phyloP scores from a whole-genome alignment of 2,113 vertebrate genomes.

The Silurus meridionalis region DNA sequence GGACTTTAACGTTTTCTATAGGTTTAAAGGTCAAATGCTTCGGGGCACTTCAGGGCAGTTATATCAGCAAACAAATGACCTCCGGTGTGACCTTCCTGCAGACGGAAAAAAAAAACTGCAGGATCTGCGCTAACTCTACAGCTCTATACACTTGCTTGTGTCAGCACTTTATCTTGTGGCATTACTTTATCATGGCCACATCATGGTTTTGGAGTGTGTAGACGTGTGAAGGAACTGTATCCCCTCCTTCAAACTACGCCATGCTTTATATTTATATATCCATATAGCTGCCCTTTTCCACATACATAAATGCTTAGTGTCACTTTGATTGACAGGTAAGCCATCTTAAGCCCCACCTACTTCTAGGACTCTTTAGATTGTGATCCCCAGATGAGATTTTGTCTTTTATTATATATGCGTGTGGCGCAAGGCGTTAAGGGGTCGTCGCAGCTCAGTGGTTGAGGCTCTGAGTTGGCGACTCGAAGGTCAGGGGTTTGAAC shows the following conservation, averaged over 20 bases:
- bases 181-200: too few species aligned
- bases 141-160: background rate
- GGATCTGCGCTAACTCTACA: background rate
- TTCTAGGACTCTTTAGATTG: background rate
- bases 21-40: slow-evolving; percentile 28
- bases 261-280: too few species aligned
- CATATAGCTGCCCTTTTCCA: background rate
- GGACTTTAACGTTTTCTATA: background rate
- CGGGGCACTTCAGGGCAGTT: slow-evolving; percentile 3
- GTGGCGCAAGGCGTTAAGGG: too few species aligned
- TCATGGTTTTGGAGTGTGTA: too few species aligned
- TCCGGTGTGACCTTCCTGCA: background rate
- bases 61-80: background rate
- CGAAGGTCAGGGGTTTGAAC: too few species aligned
- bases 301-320: background rate
- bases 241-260: background rate
- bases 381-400: too few species aligned
- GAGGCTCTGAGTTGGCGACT: too few species aligned
- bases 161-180: background rate
- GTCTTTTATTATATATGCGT: too few species aligned
- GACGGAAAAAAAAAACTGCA: background rate
- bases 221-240: too few species aligned
- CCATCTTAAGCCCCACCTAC: background rate
- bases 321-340: background rate
- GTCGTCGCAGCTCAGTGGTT: too few species aligned